Evolutionary conservation across 2,888 invertebrate genomes (phyloP).

Genomic region (Malthinus flaveolus): DNA sequence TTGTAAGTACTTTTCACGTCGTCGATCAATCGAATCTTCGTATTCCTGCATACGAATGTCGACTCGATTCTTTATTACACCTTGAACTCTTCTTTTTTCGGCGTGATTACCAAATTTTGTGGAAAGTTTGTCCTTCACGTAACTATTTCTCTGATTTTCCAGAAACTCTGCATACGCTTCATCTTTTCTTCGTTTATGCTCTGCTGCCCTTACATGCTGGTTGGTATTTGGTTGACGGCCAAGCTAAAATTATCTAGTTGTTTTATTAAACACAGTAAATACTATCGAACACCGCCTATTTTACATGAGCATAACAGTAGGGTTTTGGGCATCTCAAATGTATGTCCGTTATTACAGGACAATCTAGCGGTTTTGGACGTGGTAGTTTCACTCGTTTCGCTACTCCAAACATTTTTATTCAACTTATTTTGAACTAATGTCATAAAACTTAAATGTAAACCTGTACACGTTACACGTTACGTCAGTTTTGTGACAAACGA

Average conservation of each 20-base stretch:
- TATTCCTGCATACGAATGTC: conserved; percentile 43
- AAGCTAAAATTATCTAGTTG: conserved; percentile 30
- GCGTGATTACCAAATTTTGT: conserved; percentile 43
- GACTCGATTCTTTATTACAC: conserved; percentile 42
- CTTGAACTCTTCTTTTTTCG: conserved; percentile 38
- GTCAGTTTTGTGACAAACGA: no score
- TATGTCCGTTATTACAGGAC: conserved; percentile 33
- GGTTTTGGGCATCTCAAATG: conserved; percentile 34
- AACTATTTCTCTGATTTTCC: conserved; percentile 29
- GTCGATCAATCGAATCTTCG: conserved; percentile 45
- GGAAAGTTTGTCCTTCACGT: conserved; percentile 32
- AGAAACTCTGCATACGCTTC: conserved; percentile 13
- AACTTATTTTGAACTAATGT: no score
- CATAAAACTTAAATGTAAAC: no score
- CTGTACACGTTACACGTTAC: no score
- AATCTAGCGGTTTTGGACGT: conserved; percentile 16
- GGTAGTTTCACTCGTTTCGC: no score
- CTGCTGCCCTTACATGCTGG: conserved; percentile 37
- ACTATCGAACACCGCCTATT: conserved; percentile 13
- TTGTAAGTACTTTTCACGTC: conserved; percentile 49
- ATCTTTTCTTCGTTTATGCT: conserved; percentile 40
- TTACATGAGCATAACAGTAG: conserved; percentile 40
- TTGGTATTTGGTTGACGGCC: conserved; percentile 43
- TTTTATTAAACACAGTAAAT: no score
- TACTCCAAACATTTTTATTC: conserved; percentile 37